Conservation (phyloP, 2,888 invertebrate species). For the Lasioglossum vierecki region DNA sequence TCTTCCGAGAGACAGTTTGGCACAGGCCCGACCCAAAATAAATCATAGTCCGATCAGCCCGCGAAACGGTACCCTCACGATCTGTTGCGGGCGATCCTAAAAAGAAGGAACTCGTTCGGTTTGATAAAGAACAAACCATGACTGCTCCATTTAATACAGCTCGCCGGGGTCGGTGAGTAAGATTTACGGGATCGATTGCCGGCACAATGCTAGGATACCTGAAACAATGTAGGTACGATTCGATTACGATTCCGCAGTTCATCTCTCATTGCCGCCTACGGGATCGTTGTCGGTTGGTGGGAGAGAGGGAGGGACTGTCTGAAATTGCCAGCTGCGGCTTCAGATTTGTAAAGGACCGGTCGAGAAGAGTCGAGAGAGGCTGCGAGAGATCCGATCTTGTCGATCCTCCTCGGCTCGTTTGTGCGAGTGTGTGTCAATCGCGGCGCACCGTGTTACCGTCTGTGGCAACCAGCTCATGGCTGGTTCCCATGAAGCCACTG, state of each 20-base stretch:
- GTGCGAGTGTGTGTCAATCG: slow-evolving; percentile 63
- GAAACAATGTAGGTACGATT: slow-evolving; percentile 65
- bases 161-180: slow-evolving; percentile 17
- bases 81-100: neutral
- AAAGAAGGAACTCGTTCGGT: neutral
- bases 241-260: slow-evolving; percentile 68
- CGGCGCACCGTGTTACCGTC: slow-evolving; percentile 35
- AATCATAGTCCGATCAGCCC: neutral
- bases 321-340: slow-evolving; percentile 60
- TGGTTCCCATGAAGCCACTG: slow-evolving; percentile 74
- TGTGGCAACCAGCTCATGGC: slow-evolving; percentile 13
- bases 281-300: slow-evolving; percentile 35
- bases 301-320: slow-evolving; percentile 23
- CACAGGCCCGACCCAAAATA: neutral
- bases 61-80: neutral
- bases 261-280: slow-evolving; percentile 66
- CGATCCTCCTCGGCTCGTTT: slow-evolving; percentile 56
- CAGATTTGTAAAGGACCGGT: slow-evolving; percentile 65
- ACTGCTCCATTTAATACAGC: slow-evolving; percentile 38
- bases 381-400: slow-evolving; percentile 67
- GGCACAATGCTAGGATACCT: slow-evolving; percentile 40
- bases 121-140: slow-evolving; percentile 31
- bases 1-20: neutral
- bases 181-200: slow-evolving; percentile 52
- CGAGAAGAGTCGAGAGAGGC: neutral